These are phyloP conservation scores for Drosophila nannoptera DNA, from an alignment of 1,140 invertebrate species.

Conservation along the genomic window DNA sequence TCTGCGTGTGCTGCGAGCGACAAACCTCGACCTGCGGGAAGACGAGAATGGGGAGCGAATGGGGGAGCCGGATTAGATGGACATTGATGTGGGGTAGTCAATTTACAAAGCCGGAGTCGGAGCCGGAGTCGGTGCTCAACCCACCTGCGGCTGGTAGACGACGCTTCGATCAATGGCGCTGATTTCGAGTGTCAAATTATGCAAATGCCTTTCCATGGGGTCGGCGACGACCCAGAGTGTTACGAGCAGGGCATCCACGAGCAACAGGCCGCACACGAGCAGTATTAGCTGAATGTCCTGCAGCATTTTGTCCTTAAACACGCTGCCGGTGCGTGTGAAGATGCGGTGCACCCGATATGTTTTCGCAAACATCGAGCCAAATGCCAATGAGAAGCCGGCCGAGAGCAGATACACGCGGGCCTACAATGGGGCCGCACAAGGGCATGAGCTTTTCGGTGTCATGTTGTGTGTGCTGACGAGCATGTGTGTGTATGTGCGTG, in stretches of 20 bases:
- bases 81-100: slow-evolving; percentile 10
- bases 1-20: slow-evolving; percentile 89
- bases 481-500: slow-evolving; percentile 2
- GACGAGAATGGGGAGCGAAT: not conserved
- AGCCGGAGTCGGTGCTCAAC: not conserved
- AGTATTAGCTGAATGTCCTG: slow-evolving; percentile 91
- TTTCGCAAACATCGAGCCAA: slow-evolving; percentile 94
- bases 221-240: slow-evolving; percentile 89
- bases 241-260: slow-evolving; percentile 89
- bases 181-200: slow-evolving; percentile 90
- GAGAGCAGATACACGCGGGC: slow-evolving; percentile 91
- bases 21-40: slow-evolving; percentile 89
- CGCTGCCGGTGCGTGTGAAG: slow-evolving; percentile 84
- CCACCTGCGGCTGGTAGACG: slow-evolving; percentile 92
- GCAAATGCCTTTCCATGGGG: slow-evolving; percentile 90
- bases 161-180: slow-evolving; percentile 87
- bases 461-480: slow-evolving; percentile 5
- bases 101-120: slow-evolving; percentile 1
- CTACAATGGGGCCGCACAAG: slow-evolving; percentile 79
- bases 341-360: slow-evolving; percentile 93
- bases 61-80: not conserved
- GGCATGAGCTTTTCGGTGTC: slow-evolving; percentile 12
- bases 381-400: slow-evolving; percentile 91
- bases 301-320: slow-evolving; percentile 85
- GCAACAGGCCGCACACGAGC: slow-evolving; percentile 87